phyloP scores from a whole-genome alignment of 2,888 invertebrate species.

The Osedax fenrisi region DNA sequence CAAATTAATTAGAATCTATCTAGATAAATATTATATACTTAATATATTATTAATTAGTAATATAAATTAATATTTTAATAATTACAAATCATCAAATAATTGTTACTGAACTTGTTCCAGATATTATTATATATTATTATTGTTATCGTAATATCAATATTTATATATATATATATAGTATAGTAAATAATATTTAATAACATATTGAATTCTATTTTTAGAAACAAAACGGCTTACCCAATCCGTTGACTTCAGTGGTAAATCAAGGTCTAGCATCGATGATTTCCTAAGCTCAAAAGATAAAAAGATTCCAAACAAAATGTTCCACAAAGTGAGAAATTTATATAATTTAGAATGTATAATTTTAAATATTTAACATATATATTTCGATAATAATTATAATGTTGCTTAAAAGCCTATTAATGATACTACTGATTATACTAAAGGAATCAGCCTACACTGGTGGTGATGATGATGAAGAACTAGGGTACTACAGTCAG shows the following conservation, averaged over 20 bases:
- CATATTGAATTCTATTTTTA: neutral
- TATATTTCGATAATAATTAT: neutral
- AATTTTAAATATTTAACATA: neutral
- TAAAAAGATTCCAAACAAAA: neutral
- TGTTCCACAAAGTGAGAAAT: neutral
- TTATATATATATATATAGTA: neutral
- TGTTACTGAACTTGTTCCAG: no score
- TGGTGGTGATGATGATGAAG: neutral
- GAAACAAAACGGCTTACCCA: neutral
- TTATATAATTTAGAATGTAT: neutral
- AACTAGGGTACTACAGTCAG: neutral
- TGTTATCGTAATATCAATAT: neutral
- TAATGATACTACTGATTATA: no score
- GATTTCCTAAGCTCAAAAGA: neutral
- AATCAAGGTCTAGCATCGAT: neutral
- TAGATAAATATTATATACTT: neutral
- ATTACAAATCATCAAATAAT: no score
- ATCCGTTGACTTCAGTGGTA: neutral
- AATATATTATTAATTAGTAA: neutral
- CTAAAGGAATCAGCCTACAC: no score
- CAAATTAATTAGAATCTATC: no score
- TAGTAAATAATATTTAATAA: neutral
- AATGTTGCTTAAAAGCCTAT: no score
- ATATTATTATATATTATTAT: neutral
- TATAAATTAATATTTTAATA: no score